These are phyloP conservation scores for Dendrophyllia cribrosa DNA, from an alignment of 64 coral and sea anemone genomes.

Conservation along the genomic window DNA sequence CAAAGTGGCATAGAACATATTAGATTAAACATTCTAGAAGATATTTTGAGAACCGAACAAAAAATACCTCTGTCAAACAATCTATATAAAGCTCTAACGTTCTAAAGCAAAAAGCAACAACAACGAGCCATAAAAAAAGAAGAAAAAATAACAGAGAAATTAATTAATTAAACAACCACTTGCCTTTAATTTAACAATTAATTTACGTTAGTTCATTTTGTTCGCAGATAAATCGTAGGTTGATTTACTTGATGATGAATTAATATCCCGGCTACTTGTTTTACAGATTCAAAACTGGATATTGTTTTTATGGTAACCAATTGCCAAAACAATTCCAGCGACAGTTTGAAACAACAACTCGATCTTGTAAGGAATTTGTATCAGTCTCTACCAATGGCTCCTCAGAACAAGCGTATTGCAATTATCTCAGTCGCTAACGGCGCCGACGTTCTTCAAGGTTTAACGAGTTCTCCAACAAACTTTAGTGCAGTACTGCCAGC, in stretches of 20 bases:
- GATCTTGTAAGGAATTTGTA: constrained; percentile 14
- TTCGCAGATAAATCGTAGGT: too few species aligned
- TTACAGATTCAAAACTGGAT: constrained; percentile 48
- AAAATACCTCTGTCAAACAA: too few species aligned
- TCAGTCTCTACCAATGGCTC: background rate
- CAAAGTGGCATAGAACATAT: too few species aligned
- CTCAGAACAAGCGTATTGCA: background rate
- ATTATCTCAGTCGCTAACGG: constrained; percentile 28
- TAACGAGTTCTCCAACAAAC: background rate
- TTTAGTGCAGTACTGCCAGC: background rate
- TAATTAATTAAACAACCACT: too few species aligned
- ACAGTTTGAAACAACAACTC: constrained; percentile 6
- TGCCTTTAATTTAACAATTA: too few species aligned
- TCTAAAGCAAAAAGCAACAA: too few species aligned
- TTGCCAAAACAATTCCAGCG: constrained; percentile 4
- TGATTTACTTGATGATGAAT: background rate
- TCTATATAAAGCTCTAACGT: too few species aligned
- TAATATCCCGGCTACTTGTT: background rate
- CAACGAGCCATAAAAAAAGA: too few species aligned
- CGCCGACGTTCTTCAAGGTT: constrained; percentile 22
- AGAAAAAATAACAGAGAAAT: too few species aligned
- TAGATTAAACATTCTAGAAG: too few species aligned
- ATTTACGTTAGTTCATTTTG: too few species aligned
- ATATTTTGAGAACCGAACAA: too few species aligned
- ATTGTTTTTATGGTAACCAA: constrained; percentile 22